These are phyloP conservation scores for Andrena trimmerana DNA, from an alignment of 2,888 invertebrate genomes.

Conservation along the genomic window DNA sequence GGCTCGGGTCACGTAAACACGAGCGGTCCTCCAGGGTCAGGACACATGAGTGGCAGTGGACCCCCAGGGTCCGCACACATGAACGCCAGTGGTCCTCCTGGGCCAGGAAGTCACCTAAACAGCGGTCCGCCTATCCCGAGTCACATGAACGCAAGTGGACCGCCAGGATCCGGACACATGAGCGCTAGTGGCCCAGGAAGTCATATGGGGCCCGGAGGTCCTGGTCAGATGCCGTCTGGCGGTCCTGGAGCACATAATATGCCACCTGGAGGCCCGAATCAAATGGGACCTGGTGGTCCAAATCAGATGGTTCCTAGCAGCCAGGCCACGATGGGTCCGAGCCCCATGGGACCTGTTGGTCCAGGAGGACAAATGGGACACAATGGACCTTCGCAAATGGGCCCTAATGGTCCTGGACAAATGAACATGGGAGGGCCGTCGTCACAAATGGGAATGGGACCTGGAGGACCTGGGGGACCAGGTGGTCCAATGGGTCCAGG, in stretches of 20 bases:
- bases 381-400: slow-evolving; percentile 75
- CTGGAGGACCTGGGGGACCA: slow-evolving; percentile 72
- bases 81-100: slow-evolving; percentile 69
- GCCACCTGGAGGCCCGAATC: slow-evolving; percentile 78
- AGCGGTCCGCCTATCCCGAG: slow-evolving; percentile 66
- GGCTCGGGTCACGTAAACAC: slow-evolving; percentile 69
- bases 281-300: slow-evolving; percentile 76
- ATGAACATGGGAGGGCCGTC: slow-evolving; percentile 72
- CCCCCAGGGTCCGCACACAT: slow-evolving; percentile 70
- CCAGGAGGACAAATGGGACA: slow-evolving; percentile 74
- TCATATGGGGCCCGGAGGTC: slow-evolving; percentile 76
- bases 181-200: slow-evolving; percentile 70
- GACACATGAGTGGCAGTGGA: slow-evolving; percentile 66
- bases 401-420: slow-evolving; percentile 69
- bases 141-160: slow-evolving; percentile 74
- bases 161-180: slow-evolving; percentile 75
- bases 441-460: slow-evolving; percentile 73
- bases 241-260: slow-evolving; percentile 71
- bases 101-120: slow-evolving; percentile 72
- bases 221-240: slow-evolving; percentile 75
- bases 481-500: slow-evolving; percentile 72
- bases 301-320: slow-evolving; percentile 79
- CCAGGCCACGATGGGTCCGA: slow-evolving; percentile 81
- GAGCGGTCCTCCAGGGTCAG: slow-evolving; percentile 66
- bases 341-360: slow-evolving; percentile 79